Base-by-base conservation (phyloP, 1,140 invertebrate genomes). In the Chymomyza costata region DNA sequence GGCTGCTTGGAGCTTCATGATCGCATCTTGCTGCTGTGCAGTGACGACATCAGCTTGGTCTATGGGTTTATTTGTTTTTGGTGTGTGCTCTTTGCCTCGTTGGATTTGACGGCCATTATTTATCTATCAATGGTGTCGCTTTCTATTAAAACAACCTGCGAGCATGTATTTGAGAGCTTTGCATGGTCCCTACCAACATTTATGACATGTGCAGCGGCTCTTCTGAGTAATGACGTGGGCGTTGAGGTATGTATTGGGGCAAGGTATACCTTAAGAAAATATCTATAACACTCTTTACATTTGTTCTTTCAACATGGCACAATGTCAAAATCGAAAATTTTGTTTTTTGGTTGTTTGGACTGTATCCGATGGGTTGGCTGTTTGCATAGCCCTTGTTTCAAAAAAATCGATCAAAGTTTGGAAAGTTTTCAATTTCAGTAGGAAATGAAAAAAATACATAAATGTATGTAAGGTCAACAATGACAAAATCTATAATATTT, bases 151-250 rank as follows among this genome's bases (percentile, higher is more conserved):
- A 10, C 37, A 0, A 1, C 38, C 0, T n/a, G 14, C 5, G 2
- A 44, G 0, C 49, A 58, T 21, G 0, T 68, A 0, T 0, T 65
- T 0, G 34, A 47, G 2, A 46, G 34, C 6, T 2, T 59, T 10
- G 19, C 73, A n/a, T 80, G 73, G 73, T 47, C 73, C 0, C 44
- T n/a, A n/a, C 73, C 73, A 1, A 65, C 74, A 5, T 3, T 80
- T 1, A 55, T 73, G 47, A 65, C 53, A 6, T 48, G 51, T 8
- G 37, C 47, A 0, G 76, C 74, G 3, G 54, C 45, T 13, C 16
- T 80, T 0, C 49, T 73, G 11, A 73, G 73, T 39, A 65, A 68
- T n/a, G 39, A 49, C 1, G 53, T 80, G 13, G 35, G 39, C 6
- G 35, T 55, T 11, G 68, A 81, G 74, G 73, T 80, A 68, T n/a